Evolutionary conservation across 2,888 invertebrate species (phyloP), one percentile per base, ranked within the genome.

Genomic region (Tachina lurida): DNA sequence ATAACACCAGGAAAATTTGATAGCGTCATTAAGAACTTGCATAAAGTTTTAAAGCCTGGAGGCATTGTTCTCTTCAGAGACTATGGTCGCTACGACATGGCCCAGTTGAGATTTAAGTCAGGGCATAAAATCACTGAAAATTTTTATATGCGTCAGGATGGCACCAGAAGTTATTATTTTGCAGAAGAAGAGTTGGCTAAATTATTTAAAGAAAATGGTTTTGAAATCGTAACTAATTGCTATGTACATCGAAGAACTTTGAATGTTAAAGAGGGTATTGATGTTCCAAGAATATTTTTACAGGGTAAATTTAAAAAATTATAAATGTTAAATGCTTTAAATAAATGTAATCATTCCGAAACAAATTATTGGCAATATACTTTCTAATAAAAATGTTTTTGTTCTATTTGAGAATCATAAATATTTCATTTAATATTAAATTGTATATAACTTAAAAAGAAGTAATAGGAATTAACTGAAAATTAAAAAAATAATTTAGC

Each of bases 61-160:
- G 99, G 98, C 0, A 91, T 96, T 49, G 91, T 99, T 2, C 92
- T 99, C 19, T 96, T 99, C 88, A 93, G 99, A 85, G 99, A 99
- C 93, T 99, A 99, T 92, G 99, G 98, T 0, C 93, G 97, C 0
- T 96, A 98, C 90, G 99, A 99, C 92, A 97, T 99, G 96, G 97
- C 99, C 0, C 98, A 99, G 93, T 91, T 99, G 70, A 94, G 99
- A 49, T 99, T 99, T 91, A 96, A 97, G 86, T 95, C 97, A 0
- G 98, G 98, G 0, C 96, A 97, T 90, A 98, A 99, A 92, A 96
- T 99, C 70, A 93, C 95, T 0, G 98, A 99, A 4, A 97, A 98
- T 91, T 97, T 98, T 89, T 99, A 99, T 91, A 97, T 98, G 94
- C 94, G 99, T 19, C 99, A 99, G 92, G 99, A 99, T 94, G 98